These are phyloP conservation scores for Eublepharis macularius DNA, from an alignment of 2,113 vertebrate genomes.

Conservation along the genomic window DNA sequence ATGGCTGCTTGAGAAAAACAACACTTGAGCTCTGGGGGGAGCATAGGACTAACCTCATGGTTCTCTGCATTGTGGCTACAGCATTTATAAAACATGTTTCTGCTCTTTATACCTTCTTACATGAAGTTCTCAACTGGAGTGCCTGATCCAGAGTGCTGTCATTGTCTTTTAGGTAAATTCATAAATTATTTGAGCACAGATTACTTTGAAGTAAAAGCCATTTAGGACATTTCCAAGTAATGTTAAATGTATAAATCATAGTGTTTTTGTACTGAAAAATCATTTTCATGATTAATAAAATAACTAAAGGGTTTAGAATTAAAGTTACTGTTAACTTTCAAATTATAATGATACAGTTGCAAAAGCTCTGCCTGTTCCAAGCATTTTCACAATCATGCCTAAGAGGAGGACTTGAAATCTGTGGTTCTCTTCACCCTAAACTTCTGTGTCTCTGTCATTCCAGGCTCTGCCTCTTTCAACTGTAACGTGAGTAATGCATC, in stretches of 20 bases:
- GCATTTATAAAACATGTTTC: neutral
- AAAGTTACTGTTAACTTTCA: constrained; percentile 7
- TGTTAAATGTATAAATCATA: neutral
- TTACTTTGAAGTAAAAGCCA: neutral
- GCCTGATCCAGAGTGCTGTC: neutral
- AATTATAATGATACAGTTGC: neutral
- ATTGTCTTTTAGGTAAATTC: neutral
- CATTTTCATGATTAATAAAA: neutral
- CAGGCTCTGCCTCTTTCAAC: constrained; percentile 1
- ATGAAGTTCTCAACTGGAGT: neutral
- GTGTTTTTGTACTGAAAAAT: neutral
- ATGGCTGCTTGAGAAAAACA: neutral
- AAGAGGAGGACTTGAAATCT: neutral
- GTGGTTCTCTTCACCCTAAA: constrained; percentile 19
- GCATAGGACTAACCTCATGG: neutral
- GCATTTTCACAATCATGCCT: neutral
- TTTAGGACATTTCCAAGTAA: neutral
- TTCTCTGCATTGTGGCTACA: neutral
- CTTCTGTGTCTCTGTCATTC: neutral
- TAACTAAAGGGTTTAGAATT: no score
- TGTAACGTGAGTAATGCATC: neutral
- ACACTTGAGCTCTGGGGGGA: neutral
- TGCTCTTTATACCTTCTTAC: neutral
- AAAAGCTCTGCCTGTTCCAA: neutral
- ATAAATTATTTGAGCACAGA: neutral